Percentiles rank a stretch among this genome's conserved stretches.
These are phyloP conservation scores for Copidosoma aretas DNA, from an alignment of 2,888 invertebrate genomes.

Conservation along the genomic window DNA sequence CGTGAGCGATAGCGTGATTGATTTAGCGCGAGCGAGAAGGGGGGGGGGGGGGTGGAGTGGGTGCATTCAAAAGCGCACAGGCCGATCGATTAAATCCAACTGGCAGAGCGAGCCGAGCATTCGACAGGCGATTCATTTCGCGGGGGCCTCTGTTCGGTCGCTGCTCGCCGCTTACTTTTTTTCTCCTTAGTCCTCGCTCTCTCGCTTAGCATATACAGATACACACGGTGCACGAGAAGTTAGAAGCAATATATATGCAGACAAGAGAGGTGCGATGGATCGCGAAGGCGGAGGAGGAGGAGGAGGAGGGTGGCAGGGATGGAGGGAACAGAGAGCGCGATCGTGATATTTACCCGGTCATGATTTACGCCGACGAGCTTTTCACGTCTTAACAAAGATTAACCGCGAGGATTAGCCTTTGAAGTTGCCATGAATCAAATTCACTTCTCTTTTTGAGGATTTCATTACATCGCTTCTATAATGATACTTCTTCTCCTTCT, in stretches of 20 bases:
- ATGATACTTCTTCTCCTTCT: background rate
- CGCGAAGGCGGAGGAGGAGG: too few relatives aligned
- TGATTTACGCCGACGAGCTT: constrained; percentile 29
- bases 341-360: constrained; percentile 23
- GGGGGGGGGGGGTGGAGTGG: too few relatives aligned
- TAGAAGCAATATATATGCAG: too few relatives aligned
- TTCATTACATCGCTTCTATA: constrained; percentile 22
- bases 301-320: too few relatives aligned
- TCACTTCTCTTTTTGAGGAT: constrained; percentile 26
- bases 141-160: background rate
- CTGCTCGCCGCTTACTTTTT: too few relatives aligned
- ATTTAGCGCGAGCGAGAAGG: constrained; percentile 14
- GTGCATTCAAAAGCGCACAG: constrained; percentile 6
- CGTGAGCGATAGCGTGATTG: constrained; percentile 14
- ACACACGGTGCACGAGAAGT: too few relatives aligned
- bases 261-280: too few relatives aligned
- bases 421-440: constrained; percentile 32
- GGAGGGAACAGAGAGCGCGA: constrained; percentile 11
- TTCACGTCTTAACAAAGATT: constrained; percentile 38
- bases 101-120: constrained; percentile 23
- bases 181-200: too few relatives aligned
- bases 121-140: constrained; percentile 27
- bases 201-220: too few relatives aligned
- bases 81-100: constrained; percentile 5
- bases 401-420: constrained; percentile 26